These are phyloP conservation scores for Callipepla squamata DNA, from an alignment of 2,113 vertebrate species.

Conservation along the genomic window DNA sequence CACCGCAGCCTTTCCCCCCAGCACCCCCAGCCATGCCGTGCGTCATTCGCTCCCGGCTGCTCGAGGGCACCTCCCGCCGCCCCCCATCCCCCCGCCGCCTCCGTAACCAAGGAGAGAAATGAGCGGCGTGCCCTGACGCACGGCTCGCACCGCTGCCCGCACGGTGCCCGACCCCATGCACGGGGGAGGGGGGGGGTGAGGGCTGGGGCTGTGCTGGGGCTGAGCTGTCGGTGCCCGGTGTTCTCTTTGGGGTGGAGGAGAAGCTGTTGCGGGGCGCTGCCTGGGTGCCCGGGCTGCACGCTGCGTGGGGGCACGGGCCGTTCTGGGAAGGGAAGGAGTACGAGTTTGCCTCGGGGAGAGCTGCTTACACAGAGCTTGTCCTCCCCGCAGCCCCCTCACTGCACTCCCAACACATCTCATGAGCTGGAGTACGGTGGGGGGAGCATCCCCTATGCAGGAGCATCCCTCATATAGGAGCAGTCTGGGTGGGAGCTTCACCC, in stretches of 20 bases:
- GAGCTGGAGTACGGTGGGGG: fast-evolving
- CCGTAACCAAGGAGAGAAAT: conserved; percentile 32
- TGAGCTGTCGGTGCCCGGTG: not conserved
- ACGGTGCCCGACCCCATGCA: not conserved
- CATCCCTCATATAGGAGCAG: not conserved
- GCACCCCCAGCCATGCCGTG: not conserved
- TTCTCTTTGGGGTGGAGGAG: not conserved
- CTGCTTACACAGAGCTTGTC: not conserved
- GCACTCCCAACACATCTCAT: fast-evolving
- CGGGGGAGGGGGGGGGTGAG: not conserved
- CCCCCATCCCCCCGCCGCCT: not conserved
- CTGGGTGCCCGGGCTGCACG: not conserved
- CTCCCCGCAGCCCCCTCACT: not conserved
- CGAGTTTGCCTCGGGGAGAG: not conserved
- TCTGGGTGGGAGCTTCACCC: too few species aligned
- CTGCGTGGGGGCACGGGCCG: not conserved
- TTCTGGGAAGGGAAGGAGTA: not conserved
- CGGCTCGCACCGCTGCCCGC: not conserved
- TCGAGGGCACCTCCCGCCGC: not conserved
- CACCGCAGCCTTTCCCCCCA: not conserved
- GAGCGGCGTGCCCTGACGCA: conserved; percentile 28
- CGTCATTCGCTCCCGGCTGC: not conserved
- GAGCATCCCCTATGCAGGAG: not conserved
- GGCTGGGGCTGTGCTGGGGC: not conserved
- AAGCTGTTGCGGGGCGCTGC: not conserved